A percentile compares a stretch with the other conserved stretches of the same genome.
These are phyloP conservation scores for Borostomias antarcticus DNA, from an alignment of 2,797 vertebrate genomes.

Conservation along the genomic window DNA sequence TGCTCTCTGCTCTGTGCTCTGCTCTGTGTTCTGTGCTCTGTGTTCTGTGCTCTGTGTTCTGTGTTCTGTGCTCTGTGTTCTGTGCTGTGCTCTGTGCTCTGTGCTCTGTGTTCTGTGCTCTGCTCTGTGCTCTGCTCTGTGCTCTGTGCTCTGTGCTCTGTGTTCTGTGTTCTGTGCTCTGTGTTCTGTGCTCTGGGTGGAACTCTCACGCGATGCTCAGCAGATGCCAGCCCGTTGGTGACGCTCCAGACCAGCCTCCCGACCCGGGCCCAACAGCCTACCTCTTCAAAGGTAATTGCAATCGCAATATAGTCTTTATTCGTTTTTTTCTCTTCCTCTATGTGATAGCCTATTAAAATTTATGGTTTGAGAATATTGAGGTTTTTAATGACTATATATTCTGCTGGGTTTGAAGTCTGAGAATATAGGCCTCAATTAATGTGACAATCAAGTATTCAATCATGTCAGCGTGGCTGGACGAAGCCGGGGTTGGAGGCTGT, in stretches of 20 bases:
- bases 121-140: too few relatives aligned
- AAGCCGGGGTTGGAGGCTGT: not conserved
- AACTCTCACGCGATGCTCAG: constrained; percentile 24
- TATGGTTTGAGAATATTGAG: constrained; percentile 19
- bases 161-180: too few relatives aligned
- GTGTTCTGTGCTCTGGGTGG: too few relatives aligned
- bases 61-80: too few relatives aligned
- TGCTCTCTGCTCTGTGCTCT: too few relatives aligned
- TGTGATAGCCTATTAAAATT: constrained; percentile 30
- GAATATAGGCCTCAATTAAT: not conserved
- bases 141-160: too few relatives aligned
- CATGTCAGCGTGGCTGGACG: not conserved
- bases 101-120: too few relatives aligned
- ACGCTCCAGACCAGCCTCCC: constrained; percentile 17
- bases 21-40: too few relatives aligned
- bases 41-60: too few relatives aligned
- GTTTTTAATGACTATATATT: constrained; percentile 15
- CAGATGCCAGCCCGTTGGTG: constrained; percentile 39
- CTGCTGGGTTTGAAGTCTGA: constrained; percentile 38
- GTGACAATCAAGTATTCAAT: not conserved
- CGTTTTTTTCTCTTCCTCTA: not conserved
- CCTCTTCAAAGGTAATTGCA: constrained; percentile 31
- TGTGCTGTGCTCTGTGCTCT: too few relatives aligned
- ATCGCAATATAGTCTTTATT: constrained; percentile 13
- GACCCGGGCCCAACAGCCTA: not conserved